These are phyloP conservation scores for Pagrus major DNA, from an alignment of 2,113 vertebrate genomes.

Conservation along the genomic window DNA sequence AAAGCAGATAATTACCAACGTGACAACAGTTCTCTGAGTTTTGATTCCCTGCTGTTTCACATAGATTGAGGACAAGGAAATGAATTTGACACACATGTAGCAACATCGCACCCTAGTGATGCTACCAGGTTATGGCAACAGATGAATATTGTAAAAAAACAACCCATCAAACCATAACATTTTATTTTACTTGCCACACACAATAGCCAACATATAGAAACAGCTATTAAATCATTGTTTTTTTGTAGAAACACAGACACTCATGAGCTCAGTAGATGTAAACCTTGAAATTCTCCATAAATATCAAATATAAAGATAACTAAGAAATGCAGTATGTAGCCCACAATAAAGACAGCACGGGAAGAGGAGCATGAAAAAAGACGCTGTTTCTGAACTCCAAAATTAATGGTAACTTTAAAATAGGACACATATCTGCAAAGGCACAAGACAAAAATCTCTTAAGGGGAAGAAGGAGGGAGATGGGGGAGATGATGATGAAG, in stretches of 20 bases:
- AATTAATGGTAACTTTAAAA: neutral
- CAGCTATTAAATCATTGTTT: neutral
- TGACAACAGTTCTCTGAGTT: neutral
- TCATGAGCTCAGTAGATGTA: neutral
- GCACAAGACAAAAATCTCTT: neutral
- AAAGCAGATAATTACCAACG: neutral
- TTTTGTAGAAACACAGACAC: neutral
- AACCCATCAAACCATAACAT: neutral
- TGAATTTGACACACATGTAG: neutral
- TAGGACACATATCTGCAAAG: neutral
- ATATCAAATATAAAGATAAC: neutral
- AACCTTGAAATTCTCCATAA: neutral
- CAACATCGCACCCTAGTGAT: slow-evolving; percentile 55
- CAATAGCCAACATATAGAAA: neutral
- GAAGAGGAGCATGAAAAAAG: neutral
- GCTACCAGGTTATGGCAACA: neutral
- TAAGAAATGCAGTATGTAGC: neutral
- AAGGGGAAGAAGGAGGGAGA: slow-evolving; percentile 37
- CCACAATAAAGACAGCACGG: neutral
- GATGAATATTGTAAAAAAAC: neutral
- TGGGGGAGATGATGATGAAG: slow-evolving; percentile 4
- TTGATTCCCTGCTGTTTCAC: neutral
- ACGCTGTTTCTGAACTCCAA: neutral
- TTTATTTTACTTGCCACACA: slow-evolving; percentile 3
- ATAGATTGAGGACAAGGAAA: neutral